These are phyloP conservation scores for Tholera decimalis DNA, from an alignment of 2,888 invertebrate genomes.

Conservation along the genomic window DNA sequence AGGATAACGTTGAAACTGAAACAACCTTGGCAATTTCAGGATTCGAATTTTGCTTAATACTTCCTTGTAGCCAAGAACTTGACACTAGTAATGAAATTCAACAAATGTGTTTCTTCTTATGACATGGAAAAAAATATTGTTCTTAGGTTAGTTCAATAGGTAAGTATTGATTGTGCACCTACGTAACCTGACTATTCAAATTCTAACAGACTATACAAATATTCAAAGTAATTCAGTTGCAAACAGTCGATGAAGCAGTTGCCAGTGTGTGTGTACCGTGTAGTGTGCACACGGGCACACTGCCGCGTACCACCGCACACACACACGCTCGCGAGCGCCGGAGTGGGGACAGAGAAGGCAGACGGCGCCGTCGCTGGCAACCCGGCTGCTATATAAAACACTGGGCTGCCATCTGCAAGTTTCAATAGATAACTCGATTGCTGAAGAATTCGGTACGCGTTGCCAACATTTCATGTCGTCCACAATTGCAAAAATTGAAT, in stretches of 20 bases:
- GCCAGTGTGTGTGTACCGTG: constrained; percentile 72
- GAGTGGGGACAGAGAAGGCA: constrained; percentile 67
- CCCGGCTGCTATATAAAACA: constrained; percentile 89
- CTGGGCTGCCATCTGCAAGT: constrained; percentile 90
- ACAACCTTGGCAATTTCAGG: constrained; percentile 31
- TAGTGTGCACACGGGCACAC: constrained; percentile 65
- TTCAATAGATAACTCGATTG: constrained; percentile 90
- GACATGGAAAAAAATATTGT: constrained; percentile 22
- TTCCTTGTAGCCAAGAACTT: constrained; percentile 19
- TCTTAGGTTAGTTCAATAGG: constrained; percentile 23
- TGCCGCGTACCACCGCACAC: constrained; percentile 47
- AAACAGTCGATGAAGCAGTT: constrained; percentile 63
- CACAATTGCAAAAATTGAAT: constrained; percentile 78
- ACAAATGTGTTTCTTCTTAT: constrained; percentile 1
- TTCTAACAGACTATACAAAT: constrained; percentile 68
- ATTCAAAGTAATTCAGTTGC: constrained; percentile 76
- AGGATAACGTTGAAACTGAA: constrained; percentile 4
- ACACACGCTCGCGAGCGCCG: constrained; percentile 63
- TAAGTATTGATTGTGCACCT: constrained; percentile 32
- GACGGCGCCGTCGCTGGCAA: constrained; percentile 76
- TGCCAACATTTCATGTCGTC: constrained; percentile 83
- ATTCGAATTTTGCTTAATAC: constrained; percentile 1
- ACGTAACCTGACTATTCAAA: constrained; percentile 56
- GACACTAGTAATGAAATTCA: constrained; percentile 12
- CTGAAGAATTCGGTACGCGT: constrained; percentile 86